phyloP scores from a whole-genome alignment of 2,888 invertebrate genomes.

The Drosophila formosana region DNA sequence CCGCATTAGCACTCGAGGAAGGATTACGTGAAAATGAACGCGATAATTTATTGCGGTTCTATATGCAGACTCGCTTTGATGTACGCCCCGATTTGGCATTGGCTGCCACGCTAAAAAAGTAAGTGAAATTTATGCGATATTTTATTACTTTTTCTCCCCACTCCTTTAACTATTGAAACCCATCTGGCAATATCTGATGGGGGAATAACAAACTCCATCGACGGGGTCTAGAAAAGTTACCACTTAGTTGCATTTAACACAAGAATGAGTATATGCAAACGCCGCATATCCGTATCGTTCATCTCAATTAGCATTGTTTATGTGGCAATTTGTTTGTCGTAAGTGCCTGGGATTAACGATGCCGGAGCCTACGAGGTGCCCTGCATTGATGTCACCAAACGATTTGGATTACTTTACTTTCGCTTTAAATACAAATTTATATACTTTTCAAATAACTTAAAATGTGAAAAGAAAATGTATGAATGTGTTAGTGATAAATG shows the following conservation, averaged over 20 bases:
- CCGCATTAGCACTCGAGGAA: slow-evolving; percentile 88
- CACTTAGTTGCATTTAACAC: slow-evolving; percentile 62
- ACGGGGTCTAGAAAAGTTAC: slow-evolving; percentile 32
- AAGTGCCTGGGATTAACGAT: slow-evolving; percentile 68
- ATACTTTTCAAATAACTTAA: slow-evolving; percentile 11
- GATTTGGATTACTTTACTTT: slow-evolving; percentile 29
- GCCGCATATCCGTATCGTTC: slow-evolving; percentile 61
- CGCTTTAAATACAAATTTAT: slow-evolving; percentile 71
- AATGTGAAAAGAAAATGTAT: background rate
- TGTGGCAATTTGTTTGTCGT: slow-evolving; percentile 76
- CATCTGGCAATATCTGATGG: background rate
- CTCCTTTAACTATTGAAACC: background rate
- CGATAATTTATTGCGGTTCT: slow-evolving; percentile 91
- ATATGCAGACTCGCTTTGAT: slow-evolving; percentile 91
- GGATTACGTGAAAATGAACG: slow-evolving; percentile 91
- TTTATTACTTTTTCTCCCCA: slow-evolving; percentile 50
- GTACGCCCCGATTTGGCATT: slow-evolving; percentile 90
- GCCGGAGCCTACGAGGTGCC: slow-evolving; percentile 37
- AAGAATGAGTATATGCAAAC: slow-evolving; percentile 31
- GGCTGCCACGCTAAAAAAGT: slow-evolving; percentile 88
- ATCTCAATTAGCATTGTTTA: slow-evolving; percentile 78
- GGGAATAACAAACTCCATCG: background rate
- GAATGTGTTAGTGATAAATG: no score
- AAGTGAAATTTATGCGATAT: slow-evolving; percentile 83
- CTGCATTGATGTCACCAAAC: slow-evolving; percentile 47